These are phyloP conservation scores for Morinoia aosen DNA, from an alignment of 2,888 invertebrate species.

Conservation along the genomic window DNA sequence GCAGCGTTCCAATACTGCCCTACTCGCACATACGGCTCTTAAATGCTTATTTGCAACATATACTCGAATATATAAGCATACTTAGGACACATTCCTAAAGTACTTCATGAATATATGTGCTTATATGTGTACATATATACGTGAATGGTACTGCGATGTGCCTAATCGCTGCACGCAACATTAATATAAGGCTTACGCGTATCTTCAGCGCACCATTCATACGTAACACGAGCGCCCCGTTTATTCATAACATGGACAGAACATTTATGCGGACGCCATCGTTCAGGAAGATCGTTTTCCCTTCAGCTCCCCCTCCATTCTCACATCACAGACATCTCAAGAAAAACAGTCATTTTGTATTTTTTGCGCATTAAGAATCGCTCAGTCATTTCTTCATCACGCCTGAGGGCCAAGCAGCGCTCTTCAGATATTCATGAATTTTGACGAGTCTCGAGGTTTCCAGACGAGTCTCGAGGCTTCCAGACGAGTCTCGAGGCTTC, in stretches of 20 bases:
- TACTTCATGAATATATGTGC: too few species aligned
- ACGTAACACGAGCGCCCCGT: too few species aligned
- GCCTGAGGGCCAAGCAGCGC: background rate
- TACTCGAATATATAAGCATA: too few species aligned
- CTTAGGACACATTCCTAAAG: too few species aligned
- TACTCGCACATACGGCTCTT: too few species aligned
- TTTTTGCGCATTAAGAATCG: background rate
- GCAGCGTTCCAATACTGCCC: too few species aligned
- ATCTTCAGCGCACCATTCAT: too few species aligned
- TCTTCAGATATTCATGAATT: background rate
- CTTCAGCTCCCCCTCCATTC: background rate
- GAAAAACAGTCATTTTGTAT: background rate
- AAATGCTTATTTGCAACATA: too few species aligned
- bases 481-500: too few species aligned
- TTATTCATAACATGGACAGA: too few species aligned
- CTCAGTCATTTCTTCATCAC: background rate
- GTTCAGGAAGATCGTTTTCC: background rate
- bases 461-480: too few species aligned
- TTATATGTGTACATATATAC: background rate
- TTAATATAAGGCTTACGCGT: background rate
- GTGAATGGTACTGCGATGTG: background rate
- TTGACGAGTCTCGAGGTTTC: background rate
- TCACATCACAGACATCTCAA: background rate
- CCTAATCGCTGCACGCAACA: background rate
- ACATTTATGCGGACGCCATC: background rate